These are phyloP conservation scores for Bradypus variegatus DNA, from an alignment of 2,797 vertebrate genomes.

Conservation along the genomic window DNA sequence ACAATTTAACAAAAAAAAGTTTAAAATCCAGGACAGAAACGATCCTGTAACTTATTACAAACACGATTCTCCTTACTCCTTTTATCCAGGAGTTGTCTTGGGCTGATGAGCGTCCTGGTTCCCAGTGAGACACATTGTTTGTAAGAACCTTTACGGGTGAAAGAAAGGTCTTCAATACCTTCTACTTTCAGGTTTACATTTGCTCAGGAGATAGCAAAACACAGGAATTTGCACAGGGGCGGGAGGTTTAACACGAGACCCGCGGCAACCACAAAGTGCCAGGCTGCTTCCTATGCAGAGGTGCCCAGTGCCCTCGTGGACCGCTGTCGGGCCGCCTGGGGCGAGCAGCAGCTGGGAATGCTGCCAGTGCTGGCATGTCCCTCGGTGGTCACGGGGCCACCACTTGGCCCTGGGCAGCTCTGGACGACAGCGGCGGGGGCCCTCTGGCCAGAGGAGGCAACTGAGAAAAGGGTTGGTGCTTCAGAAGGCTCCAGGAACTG, in stretches of 20 bases:
- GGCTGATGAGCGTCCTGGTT: conserved; percentile 63
- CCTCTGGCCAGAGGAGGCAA: conserved; percentile 53
- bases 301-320: conserved; percentile 36
- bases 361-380: background rate
- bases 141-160: conserved; percentile 66
- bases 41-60: conserved; percentile 76
- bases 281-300: conserved; percentile 56
- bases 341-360: conserved; percentile 4
- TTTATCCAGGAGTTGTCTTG: conserved; percentile 66
- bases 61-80: conserved; percentile 61
- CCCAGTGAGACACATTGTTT: conserved; percentile 64
- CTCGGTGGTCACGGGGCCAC: background rate
- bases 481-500: background rate
- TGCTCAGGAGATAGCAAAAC: conserved; percentile 57
- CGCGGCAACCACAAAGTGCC: conserved; percentile 64
- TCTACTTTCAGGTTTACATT: conserved; percentile 52
- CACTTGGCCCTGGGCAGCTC: conserved; percentile 22
- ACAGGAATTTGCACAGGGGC: conserved; percentile 58
- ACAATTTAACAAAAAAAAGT: conserved; percentile 80
- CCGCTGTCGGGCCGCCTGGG: conserved; percentile 13
- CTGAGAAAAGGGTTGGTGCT: background rate
- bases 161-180: conserved; percentile 75
- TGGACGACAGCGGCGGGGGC: conserved; percentile 9
- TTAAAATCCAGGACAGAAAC: conserved; percentile 78
- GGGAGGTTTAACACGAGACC: conserved; percentile 18